Base-by-base conservation (phyloP, 1,140 invertebrate genomes). In the Sarcophaga peregrina region DNA sequence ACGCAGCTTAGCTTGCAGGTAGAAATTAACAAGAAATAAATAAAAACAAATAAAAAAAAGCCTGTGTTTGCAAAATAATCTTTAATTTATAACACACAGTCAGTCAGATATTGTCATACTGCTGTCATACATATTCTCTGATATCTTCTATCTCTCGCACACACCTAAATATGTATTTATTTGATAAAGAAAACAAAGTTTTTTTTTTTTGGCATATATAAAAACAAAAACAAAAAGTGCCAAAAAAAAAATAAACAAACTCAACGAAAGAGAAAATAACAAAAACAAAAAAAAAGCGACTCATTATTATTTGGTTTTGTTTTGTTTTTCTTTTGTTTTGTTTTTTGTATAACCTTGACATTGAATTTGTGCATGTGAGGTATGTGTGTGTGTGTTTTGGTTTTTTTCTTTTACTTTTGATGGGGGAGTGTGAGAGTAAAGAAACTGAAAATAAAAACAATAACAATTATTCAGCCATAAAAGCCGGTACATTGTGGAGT, bases 341-440 rank as follows among this genome's bases (percentile, higher is more conserved):
- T 46, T 46, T 82, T 47, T 8, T 75, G 52, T 75, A 54, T 81
- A 82, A 84, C 83, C 83, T 84, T 84, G 83, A 80, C 83, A 84
- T 84, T 84, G 83, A 84, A 84, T 84, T 80, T 80, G 68, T 83
- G 13, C n/a, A 62, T 83, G 72, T 45, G 50, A 13, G 17, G 52
- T 37, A 54, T 25, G 48, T 84, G 47, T 81, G 74, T 81, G 48
- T 48, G 13, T 48, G 50, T 48, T 54, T 46, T 54, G 9, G 46
- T 11, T n/a, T 45, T 2, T 62, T 62, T 81, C 3, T n/a, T 17
- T 45, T 58, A 68, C 80, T 17, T 37, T 37, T 37, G 4, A 4
- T 37, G 25, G 25, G 25, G 25, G 4, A 37, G 25, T 37, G 25
- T 37, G 25, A 37, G 25, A 37, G 25, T 37, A 37, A 37, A 4